phyloP scores from a whole-genome alignment of 2,888 invertebrate genomes.

The Sepioteuthis lessoniana region DNA sequence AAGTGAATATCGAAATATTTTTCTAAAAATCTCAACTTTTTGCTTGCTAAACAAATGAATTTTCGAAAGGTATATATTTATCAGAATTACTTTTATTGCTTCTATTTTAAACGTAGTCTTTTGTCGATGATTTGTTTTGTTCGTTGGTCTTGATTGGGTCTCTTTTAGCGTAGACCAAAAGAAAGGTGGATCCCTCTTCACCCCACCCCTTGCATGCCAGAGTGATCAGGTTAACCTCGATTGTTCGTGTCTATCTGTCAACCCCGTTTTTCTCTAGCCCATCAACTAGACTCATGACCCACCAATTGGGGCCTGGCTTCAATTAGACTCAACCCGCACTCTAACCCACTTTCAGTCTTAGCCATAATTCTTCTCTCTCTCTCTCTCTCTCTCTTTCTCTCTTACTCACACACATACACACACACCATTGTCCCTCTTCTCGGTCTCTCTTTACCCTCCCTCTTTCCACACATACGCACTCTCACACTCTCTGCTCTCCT shows the following conservation, averaged over 20 bases:
- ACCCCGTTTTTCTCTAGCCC: background rate
- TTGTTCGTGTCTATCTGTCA: background rate
- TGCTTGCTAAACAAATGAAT: background rate
- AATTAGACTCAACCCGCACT: background rate
- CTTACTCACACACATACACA: no score
- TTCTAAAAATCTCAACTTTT: no score
- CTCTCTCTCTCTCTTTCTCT: no score
- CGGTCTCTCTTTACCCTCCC: no score
- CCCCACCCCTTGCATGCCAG: background rate
- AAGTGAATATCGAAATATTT: no score
- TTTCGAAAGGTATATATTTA: background rate
- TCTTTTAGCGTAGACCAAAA: background rate
- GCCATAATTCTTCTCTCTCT: background rate
- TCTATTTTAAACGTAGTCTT: background rate
- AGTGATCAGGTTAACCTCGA: background rate
- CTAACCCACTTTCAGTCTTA: slow-evolving; percentile 7
- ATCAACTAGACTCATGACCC: background rate
- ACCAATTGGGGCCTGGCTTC: background rate
- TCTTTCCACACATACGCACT: no score
- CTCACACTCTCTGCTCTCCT: no score
- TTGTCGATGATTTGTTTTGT: background rate
- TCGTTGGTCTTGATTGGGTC: background rate
- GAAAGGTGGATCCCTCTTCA: background rate
- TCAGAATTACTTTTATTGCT: background rate
- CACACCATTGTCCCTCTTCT: no score